These are phyloP conservation scores for Stenchaetothrips biformis DNA, from an alignment of 2,888 invertebrate genomes.

Conservation along the genomic window DNA sequence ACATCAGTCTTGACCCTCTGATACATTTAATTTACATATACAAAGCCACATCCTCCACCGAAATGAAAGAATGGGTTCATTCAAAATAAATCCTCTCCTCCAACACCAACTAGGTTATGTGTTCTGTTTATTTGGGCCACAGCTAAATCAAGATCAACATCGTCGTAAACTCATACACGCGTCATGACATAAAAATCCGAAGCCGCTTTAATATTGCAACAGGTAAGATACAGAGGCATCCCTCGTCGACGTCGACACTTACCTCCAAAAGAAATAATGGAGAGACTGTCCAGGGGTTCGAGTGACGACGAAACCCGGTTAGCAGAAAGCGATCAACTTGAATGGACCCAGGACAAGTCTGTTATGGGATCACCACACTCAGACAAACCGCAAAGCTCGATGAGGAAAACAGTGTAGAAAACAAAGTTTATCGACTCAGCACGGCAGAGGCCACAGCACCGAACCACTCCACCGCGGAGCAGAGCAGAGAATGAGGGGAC, in stretches of 20 bases:
- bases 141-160: background rate
- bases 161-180: background rate
- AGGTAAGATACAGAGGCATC: background rate
- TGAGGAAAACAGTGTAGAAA: background rate
- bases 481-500: too few relatives aligned
- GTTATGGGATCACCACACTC: too few relatives aligned
- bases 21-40: too few relatives aligned
- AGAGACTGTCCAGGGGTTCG: background rate
- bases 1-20: too few relatives aligned
- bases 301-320: background rate
- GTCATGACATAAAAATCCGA: background rate
- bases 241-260: conserved; percentile 2
- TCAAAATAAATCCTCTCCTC: too few relatives aligned
- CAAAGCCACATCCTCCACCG: too few relatives aligned
- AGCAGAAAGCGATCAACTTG: background rate
- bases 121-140: background rate
- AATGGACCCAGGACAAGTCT: too few relatives aligned
- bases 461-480: too few relatives aligned
- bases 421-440: too few relatives aligned
- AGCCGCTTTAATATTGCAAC: background rate
- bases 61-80: too few relatives aligned
- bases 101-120: background rate
- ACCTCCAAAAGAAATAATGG: background rate
- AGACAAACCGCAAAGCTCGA: background rate
- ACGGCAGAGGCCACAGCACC: too few relatives aligned